phyloP scores from a whole-genome alignment of 2,888 invertebrate species.

The Argyra leucocephala region DNA sequence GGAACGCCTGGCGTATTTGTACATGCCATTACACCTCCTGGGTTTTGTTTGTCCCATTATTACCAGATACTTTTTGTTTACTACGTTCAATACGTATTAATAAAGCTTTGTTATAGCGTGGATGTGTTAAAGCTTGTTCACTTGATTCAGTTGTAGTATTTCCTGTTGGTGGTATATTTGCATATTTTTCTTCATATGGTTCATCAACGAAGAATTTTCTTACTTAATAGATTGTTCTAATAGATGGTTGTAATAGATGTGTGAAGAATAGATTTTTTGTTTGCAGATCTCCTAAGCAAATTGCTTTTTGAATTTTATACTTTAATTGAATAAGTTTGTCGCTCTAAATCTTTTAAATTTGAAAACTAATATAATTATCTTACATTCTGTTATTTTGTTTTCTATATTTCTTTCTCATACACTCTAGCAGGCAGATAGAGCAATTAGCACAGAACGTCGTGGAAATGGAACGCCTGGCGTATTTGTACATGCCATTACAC shows the following conservation, averaged over 20 bases:
- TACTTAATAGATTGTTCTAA: too few species aligned
- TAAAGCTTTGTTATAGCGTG: slow-evolving; percentile 64
- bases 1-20: slow-evolving; percentile 53
- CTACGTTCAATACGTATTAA: slow-evolving; percentile 50
- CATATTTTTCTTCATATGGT: slow-evolving; percentile 36
- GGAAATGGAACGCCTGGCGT: slow-evolving; percentile 52
- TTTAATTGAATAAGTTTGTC: too few species aligned
- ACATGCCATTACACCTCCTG: slow-evolving; percentile 41
- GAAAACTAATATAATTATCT: too few species aligned
- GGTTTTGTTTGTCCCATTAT: slow-evolving; percentile 16
- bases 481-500: slow-evolving; percentile 46
- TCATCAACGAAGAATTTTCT: too few species aligned
- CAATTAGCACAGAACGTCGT: slow-evolving; percentile 37
- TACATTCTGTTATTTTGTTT: too few species aligned
- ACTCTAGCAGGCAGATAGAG: too few species aligned
- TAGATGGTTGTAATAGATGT: too few species aligned
- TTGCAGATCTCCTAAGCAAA: too few species aligned
- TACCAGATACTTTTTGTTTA: slow-evolving; percentile 36
- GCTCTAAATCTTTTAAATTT: too few species aligned
- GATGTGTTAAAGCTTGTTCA: slow-evolving; percentile 43
- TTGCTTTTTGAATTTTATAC: too few species aligned
- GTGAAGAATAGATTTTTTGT: too few species aligned
- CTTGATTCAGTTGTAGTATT: slow-evolving; percentile 28
- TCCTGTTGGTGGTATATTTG: slow-evolving; percentile 33
- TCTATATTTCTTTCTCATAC: too few species aligned